phyloP scores from a whole-genome alignment of 2,888 invertebrate species.

The Carabus problematicus region DNA sequence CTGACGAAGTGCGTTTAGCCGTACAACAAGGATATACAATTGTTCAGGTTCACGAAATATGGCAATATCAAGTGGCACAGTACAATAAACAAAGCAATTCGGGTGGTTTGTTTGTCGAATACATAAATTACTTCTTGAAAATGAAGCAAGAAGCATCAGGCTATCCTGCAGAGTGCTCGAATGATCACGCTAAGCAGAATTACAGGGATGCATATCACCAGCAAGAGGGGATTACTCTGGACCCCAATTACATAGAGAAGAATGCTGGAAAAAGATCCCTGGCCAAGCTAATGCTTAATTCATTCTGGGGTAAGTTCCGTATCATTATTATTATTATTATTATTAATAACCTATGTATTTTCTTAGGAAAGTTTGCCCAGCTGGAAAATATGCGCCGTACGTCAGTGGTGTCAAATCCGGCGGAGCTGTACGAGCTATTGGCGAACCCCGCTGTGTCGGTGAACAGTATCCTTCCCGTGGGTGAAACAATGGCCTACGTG shows the following conservation, averaged over 20 bases:
- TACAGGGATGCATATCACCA: conserved; percentile 42
- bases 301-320: background rate
- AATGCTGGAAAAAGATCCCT: conserved; percentile 17
- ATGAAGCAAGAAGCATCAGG: conserved; percentile 21
- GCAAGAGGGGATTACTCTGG: background rate
- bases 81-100: conserved; percentile 6
- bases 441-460: too few relatives aligned
- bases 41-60: conserved; percentile 1
- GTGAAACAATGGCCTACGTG: too few relatives aligned
- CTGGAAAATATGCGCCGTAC: too few relatives aligned
- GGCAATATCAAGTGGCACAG: background rate
- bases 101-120: conserved; percentile 21
- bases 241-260: conserved; percentile 4
- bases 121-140: conserved; percentile 19
- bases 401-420: too few relatives aligned
- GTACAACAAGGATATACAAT: background rate
- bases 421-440: too few relatives aligned
- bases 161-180: conserved; percentile 45
- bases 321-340: background rate
- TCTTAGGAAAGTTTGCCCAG: too few relatives aligned
- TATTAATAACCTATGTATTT: too few relatives aligned
- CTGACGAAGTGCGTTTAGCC: conserved; percentile 7
- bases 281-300: conserved; percentile 25
- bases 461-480: too few relatives aligned
- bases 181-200: conserved; percentile 32